phyloP scores from a whole-genome alignment of 2,888 invertebrate genomes.

The Cephalotes varians region DNA sequence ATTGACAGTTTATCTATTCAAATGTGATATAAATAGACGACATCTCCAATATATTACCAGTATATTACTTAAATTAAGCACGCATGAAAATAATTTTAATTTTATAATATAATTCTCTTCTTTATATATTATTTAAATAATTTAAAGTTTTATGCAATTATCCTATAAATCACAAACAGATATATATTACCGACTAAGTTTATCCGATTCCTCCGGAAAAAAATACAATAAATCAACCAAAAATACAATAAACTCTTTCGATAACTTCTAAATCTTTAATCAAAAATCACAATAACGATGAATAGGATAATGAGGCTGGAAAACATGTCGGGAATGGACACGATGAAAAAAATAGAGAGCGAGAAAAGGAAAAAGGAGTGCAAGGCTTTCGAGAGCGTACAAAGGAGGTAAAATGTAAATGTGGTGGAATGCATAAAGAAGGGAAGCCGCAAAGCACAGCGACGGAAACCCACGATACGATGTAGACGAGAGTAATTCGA shows the following conservation, averaged over 20 bases:
- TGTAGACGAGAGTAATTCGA: constrained; percentile 14
- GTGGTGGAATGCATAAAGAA: constrained; percentile 28
- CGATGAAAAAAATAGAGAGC: constrained; percentile 36
- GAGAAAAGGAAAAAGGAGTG: constrained; percentile 61
- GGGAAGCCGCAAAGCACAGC: not conserved
- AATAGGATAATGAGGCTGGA: constrained; percentile 29
- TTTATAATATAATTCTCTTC: no score
- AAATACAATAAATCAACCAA: no score
- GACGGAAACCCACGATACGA: not conserved
- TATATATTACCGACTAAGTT: no score
- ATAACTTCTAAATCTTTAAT: not conserved
- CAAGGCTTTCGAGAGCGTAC: constrained; percentile 62
- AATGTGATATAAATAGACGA: not conserved
- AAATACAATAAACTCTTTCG: not conserved
- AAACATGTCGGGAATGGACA: constrained; percentile 33
- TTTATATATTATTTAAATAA: no score
- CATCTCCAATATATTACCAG: not conserved
- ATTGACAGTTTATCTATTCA: not conserved
- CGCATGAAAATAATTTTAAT: no score
- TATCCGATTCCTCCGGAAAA: no score
- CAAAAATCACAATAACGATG: constrained; percentile 21
- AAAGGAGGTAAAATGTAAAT: constrained; percentile 68
- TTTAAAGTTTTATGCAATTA: no score
- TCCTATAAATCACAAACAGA: no score
- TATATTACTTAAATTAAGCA: no score